phyloP scores from a whole-genome alignment of 2,888 invertebrate species.

The Papilio demoleus region DNA sequence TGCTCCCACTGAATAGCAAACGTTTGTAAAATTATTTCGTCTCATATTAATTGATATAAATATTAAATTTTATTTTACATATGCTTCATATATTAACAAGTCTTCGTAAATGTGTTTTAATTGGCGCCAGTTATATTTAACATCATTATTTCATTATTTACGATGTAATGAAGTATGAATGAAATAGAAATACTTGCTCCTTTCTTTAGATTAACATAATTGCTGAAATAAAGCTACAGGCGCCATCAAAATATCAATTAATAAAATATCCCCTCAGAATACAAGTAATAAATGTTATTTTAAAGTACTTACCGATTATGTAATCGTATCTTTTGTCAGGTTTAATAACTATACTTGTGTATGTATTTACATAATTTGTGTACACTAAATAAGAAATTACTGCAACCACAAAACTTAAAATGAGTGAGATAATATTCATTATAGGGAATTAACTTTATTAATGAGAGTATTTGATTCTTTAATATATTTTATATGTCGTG shows the following conservation, averaged over 20 bases:
- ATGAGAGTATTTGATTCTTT: neutral
- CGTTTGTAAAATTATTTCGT: neutral
- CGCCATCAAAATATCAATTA: neutral
- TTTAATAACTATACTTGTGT: conserved; percentile 64
- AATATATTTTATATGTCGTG: neutral
- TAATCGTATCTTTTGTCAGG: conserved; percentile 75
- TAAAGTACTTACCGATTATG: conserved; percentile 68
- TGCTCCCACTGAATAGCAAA: conserved; percentile 84
- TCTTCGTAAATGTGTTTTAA: neutral
- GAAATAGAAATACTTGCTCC: too few relatives aligned
- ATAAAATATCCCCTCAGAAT: neutral
- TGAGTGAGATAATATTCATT: conserved; percentile 62
- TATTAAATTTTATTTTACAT: neutral
- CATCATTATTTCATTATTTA: too few relatives aligned
- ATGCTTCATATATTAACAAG: neutral
- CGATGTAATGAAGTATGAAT: too few relatives aligned
- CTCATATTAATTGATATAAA: too few relatives aligned
- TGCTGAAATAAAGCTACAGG: conserved; percentile 10
- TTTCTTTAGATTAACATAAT: neutral
- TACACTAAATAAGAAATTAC: conserved; percentile 69
- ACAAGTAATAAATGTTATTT: neutral
- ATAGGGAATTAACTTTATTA: conserved; percentile 3
- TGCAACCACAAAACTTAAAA: conserved; percentile 62
- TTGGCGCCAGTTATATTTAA: neutral
- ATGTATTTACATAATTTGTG: conserved; percentile 62